Conservation (phyloP, 2,797 vertebrate species). For the Poeciliopsis gracilis region DNA sequence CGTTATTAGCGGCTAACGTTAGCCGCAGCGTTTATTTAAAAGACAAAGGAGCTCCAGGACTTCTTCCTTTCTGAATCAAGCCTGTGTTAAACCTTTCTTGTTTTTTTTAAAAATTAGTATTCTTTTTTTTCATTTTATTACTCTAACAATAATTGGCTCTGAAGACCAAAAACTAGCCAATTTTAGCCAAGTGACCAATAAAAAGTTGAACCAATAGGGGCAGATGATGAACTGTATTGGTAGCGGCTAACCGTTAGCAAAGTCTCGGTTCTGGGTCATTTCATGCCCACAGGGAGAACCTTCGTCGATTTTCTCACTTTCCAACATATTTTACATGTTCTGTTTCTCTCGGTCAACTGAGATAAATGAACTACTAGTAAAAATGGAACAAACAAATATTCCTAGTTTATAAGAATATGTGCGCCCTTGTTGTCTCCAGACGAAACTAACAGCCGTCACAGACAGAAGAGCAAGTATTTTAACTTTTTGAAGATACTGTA, state of each 20-base stretch:
- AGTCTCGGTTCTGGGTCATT: neutral
- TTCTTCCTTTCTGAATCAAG: neutral
- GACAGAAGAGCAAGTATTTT: neutral
- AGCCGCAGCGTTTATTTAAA: neutral
- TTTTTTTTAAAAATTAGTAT: neutral
- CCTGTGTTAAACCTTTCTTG: neutral
- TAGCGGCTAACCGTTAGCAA: neutral
- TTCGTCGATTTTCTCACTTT: neutral
- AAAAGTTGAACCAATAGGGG: neutral
- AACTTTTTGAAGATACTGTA: neutral
- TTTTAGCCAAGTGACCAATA: neutral
- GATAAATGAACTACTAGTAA: neutral
- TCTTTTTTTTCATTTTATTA: neutral
- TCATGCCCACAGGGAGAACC: neutral
- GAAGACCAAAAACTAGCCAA: neutral
- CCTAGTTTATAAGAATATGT: neutral
- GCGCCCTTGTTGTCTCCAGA: neutral
- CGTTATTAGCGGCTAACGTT: neutral
- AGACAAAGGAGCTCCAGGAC: neutral
- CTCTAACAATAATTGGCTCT: neutral
- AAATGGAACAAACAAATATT: neutral
- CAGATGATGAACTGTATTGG: neutral
- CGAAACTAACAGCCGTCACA: neutral
- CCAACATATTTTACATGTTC: neutral
- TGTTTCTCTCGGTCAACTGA: neutral